These are phyloP conservation scores for Saxidomus purpurata DNA, from an alignment of 1,140 invertebrate species.

Conservation along the genomic window DNA sequence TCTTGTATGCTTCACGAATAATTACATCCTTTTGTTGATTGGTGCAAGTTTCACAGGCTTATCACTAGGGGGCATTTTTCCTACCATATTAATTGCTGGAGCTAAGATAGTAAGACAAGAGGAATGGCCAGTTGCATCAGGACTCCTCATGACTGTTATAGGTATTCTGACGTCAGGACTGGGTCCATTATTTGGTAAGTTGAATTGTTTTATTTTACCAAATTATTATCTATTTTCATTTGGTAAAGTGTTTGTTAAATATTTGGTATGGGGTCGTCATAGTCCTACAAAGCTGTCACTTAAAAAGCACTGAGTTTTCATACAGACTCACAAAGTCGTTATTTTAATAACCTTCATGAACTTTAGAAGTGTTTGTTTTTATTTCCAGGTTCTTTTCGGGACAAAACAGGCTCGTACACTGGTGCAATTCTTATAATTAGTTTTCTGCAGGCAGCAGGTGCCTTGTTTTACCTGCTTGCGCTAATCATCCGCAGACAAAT, in stretches of 20 bases:
- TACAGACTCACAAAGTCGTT: neutral
- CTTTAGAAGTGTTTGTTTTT: neutral
- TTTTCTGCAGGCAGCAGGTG: neutral
- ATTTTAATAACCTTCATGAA: neutral
- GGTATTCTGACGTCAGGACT: neutral
- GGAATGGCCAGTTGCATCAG: constrained; percentile 12
- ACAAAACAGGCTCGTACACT: neutral
- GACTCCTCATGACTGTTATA: constrained; percentile 6
- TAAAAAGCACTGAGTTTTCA: neutral
- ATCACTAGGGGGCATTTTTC: neutral
- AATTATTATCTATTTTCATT: neutral
- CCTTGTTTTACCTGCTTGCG: neutral
- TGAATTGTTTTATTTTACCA: neutral
- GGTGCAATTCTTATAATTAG: neutral
- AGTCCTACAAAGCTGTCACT: neutral
- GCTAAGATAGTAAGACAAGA: neutral
- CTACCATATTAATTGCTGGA: neutral
- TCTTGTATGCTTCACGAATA: neutral
- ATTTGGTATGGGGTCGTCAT: neutral
- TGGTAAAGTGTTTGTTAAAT: neutral
- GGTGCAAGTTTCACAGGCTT: neutral
- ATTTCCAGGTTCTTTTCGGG: neutral
- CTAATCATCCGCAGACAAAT: neutral
- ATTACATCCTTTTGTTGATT: neutral
- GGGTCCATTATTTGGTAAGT: constrained; percentile 16